phyloP scores from a whole-genome alignment of 2,797 vertebrate species.

The Sardinella longiceps region DNA sequence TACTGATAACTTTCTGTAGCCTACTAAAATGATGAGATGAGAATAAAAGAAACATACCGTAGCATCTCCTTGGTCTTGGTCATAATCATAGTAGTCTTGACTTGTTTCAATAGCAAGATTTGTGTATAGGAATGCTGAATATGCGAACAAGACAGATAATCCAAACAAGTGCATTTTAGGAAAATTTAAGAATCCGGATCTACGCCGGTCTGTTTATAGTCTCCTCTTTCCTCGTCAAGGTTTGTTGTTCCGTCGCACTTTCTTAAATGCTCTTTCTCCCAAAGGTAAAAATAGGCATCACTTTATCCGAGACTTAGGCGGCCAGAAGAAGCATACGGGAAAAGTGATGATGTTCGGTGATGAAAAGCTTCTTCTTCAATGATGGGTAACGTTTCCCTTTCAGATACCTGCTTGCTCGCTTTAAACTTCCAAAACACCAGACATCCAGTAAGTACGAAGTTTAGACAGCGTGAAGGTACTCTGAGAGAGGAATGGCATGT shows the following conservation, averaged over 20 bases:
- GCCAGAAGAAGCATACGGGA: background rate
- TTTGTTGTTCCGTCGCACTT: slow-evolving; percentile 35
- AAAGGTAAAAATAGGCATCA: slow-evolving; percentile 43
- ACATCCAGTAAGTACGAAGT: slow-evolving; percentile 48
- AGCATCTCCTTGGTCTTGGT: slow-evolving; percentile 79
- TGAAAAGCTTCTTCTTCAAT: slow-evolving; percentile 16
- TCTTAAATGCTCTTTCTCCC: slow-evolving; percentile 51
- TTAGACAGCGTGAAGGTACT: slow-evolving; percentile 48
- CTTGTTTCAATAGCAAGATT: slow-evolving; percentile 83
- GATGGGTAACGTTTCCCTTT: slow-evolving; percentile 17
- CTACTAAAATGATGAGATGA: background rate
- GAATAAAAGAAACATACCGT: slow-evolving; percentile 76
- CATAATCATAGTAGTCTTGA: slow-evolving; percentile 82
- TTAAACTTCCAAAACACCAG: slow-evolving; percentile 41
- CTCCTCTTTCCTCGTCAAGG: slow-evolving; percentile 37
- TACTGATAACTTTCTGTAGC: background rate
- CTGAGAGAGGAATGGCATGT: slow-evolving; percentile 55
- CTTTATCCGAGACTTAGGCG: slow-evolving; percentile 44
- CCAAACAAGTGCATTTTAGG: slow-evolving; percentile 74
- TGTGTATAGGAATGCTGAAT: slow-evolving; percentile 66
- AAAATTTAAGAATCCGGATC: slow-evolving; percentile 50
- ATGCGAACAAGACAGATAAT: slow-evolving; percentile 70
- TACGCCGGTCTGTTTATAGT: slow-evolving; percentile 42
- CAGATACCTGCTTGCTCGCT: slow-evolving; percentile 39
- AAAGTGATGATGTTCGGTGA: slow-evolving; percentile 30